These are phyloP conservation scores for Thymallus thymallus DNA, from an alignment of 2,113 vertebrate genomes.

Conservation along the genomic window DNA sequence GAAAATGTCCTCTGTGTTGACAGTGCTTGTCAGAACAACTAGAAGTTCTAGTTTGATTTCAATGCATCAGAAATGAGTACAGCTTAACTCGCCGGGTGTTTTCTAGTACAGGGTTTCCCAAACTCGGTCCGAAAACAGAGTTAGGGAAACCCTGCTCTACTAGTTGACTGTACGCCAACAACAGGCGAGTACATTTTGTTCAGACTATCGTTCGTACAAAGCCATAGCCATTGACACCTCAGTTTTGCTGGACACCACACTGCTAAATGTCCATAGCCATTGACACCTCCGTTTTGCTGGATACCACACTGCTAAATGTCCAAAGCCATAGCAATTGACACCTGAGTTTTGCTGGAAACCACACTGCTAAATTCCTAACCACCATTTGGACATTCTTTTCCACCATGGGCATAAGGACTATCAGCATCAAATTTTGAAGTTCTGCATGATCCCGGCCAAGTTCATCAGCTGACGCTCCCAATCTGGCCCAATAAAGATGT, in stretches of 20 bases:
- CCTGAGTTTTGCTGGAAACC: not conserved
- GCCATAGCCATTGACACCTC: not conserved
- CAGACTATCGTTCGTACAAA: conserved; percentile 12
- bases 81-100: not conserved
- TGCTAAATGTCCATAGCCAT: not conserved
- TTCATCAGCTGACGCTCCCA: conserved; percentile 54
- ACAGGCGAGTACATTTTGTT: conserved; percentile 37
- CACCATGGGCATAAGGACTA: conserved; percentile 19
- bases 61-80: not conserved
- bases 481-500: conserved; percentile 51
- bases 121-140: too few species aligned
- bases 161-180: conserved; percentile 39
- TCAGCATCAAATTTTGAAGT: conserved; percentile 24
- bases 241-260: not conserved
- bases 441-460: conserved; percentile 24
- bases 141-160: not conserved
- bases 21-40: not conserved
- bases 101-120: not conserved
- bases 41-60: not conserved
- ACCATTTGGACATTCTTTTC: not conserved
- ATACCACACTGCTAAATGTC: not conserved
- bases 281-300: not conserved
- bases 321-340: not conserved
- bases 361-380: not conserved
- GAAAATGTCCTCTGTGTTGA: not conserved